Evolutionary conservation across 1,140 invertebrate genomes (phyloP).

Genomic region (Amyelois transitella): DNA sequence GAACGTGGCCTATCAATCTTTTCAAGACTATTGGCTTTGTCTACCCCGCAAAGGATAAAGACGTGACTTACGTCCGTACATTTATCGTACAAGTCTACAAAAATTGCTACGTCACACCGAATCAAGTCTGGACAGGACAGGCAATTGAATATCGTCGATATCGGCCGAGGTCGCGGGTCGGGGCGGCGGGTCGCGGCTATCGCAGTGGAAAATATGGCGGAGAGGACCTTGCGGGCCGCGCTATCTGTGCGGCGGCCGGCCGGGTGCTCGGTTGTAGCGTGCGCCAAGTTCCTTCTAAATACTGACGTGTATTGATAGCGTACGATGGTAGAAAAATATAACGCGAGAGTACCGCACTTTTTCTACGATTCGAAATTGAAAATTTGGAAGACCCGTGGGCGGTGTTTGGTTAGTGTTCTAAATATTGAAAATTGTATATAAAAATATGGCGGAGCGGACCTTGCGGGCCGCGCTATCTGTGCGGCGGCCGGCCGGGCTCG

Average conservation of each 20-base stretch:
- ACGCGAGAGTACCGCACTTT: too few relatives aligned
- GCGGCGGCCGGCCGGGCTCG: not conserved
- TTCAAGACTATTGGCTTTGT: too few relatives aligned
- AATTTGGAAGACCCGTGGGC: too few relatives aligned
- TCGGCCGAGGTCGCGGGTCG: not conserved
- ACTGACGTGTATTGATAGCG: too few relatives aligned
- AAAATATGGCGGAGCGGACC: constrained; percentile 17
- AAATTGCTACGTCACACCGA: constrained; percentile 8
- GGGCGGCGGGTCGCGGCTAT: constrained; percentile 13
- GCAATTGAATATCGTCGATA: constrained; percentile 20
- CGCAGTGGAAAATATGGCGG: constrained; percentile 18
- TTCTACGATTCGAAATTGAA: too few relatives aligned
- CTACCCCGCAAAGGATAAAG: too few relatives aligned
- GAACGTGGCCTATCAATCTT: too few relatives aligned
- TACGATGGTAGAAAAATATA: too few relatives aligned
- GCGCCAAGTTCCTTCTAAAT: not conserved
- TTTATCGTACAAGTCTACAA: not conserved
- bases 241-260: not conserved
- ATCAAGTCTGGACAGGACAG: constrained; percentile 3
- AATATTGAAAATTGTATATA: too few relatives aligned
- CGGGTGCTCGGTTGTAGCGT: not conserved
- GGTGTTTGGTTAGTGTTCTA: too few relatives aligned
- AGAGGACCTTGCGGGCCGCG: constrained; percentile 10
- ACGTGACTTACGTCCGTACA: not conserved
- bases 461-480: constrained; percentile 5